Evolutionary conservation across 1,140 invertebrate species (phyloP), one percentile per base, ranked within the genome.

Genomic region (Stratiolaelaps scimitus): DNA sequence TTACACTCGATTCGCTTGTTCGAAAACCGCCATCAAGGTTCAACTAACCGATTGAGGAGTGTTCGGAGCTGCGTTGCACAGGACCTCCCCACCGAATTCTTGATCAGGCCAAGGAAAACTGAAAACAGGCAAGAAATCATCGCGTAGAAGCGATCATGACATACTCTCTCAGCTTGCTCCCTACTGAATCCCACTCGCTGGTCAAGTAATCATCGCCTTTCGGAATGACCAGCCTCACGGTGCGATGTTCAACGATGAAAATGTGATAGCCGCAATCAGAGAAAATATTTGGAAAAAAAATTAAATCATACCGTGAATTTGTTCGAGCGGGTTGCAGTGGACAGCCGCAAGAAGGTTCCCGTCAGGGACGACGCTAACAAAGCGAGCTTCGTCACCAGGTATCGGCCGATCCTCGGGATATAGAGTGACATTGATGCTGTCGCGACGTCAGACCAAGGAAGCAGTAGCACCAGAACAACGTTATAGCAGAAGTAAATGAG

Each of bases 101-200:
- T 60, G 15, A 60, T 60, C 15, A 60, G 15, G 10, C 53, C 53
- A 26, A 60, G 53, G 23, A 60, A 60, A 20, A 60, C 53, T 60
- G 53, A 60, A 60, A 60, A 15, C 1, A 5, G 23, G 1, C 53
- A 34, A 5, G 13, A 26, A 29, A 17, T 26, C 2, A 26, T 15
- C 23, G 1, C 4, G 15, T 23, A 15, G 26, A 34, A 15, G 1
- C 53, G 53, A 19, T 60, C 34, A 19, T 60, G 17, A 60, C 4
- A 34, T 17, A 20, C 34, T 60, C 53, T 15, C 1, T 15, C 2
- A 60, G 2, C 4, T 15, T 23, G 1, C n/a, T n/a, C n/a, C n/a
- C n/a, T n/a, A n/a, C n/a, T n/a, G n/a, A n/a, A n/a, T n/a, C n/a
- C n/a, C n/a, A n/a, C n/a, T n/a, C n/a, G n/a, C n/a, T n/a, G n/a